Evolutionary conservation across 1,140 invertebrate species (phyloP).

Genomic region (Propsilocerus akamusi): DNA sequence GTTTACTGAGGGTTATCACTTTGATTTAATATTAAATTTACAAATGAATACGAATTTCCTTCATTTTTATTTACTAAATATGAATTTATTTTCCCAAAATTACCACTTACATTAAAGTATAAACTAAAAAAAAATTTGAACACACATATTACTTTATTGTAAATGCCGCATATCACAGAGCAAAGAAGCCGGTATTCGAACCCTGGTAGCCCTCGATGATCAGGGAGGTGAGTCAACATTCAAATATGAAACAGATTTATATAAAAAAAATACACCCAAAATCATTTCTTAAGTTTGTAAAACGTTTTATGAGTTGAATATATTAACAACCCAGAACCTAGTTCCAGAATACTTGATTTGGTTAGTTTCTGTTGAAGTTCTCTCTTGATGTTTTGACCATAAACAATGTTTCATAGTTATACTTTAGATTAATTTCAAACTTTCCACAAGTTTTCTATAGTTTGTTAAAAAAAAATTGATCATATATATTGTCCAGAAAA

Average conservation of each 20-base stretch:
- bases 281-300: too few species aligned
- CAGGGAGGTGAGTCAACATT: constrained; percentile 88
- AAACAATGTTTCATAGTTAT: too few species aligned
- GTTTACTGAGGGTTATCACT: neutral
- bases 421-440: too few species aligned
- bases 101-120: neutral
- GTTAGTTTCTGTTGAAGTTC: neutral
- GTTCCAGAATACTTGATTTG: too few species aligned
- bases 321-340: too few species aligned
- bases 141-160: constrained; percentile 21
- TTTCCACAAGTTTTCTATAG: too few species aligned
- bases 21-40: neutral
- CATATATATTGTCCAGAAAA: too few species aligned
- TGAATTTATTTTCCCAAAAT: neutral
- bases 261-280: neutral
- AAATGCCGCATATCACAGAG: constrained; percentile 72
- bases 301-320: too few species aligned
- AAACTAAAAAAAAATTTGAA: neutral
- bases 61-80: neutral
- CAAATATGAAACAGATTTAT: neutral
- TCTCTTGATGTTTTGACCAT: constrained; percentile 4
- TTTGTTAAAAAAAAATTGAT: too few species aligned
- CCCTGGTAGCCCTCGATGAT: constrained; percentile 96
- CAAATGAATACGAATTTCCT: neutral
- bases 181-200: constrained; percentile 98